These are phyloP conservation scores for Siniperca obscura DNA, from an alignment of 2,797 vertebrate species.

Conservation along the genomic window DNA sequence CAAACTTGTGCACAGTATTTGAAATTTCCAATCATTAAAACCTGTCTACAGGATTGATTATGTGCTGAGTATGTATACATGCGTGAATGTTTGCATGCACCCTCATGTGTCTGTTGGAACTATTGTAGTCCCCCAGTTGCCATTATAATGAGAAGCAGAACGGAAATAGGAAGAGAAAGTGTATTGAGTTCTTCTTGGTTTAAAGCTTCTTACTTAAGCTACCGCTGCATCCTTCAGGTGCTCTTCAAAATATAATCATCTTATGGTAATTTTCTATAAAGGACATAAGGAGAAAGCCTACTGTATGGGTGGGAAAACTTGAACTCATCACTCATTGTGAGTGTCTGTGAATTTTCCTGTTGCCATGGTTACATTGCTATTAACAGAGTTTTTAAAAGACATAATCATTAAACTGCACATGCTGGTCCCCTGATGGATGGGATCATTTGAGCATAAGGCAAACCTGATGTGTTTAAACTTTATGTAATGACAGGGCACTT, in stretches of 20 bases:
- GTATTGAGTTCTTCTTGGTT: background rate
- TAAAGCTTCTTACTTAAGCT: background rate
- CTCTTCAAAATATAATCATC: slow-evolving; percentile 39
- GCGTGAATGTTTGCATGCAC: background rate
- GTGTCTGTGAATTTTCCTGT: slow-evolving; percentile 34
- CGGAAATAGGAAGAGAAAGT: background rate
- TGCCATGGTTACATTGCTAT: slow-evolving; percentile 53
- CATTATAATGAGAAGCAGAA: slow-evolving; percentile 30
- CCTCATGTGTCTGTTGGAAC: background rate
- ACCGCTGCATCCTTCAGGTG: background rate
- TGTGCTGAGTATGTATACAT: background rate
- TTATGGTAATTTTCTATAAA: slow-evolving; percentile 24
- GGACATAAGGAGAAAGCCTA: background rate
- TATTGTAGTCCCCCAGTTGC: background rate
- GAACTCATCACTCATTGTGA: slow-evolving; percentile 35
- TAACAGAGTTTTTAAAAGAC: slow-evolving; percentile 67
- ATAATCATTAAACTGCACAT: slow-evolving; percentile 62
- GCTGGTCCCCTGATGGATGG: slow-evolving; percentile 58
- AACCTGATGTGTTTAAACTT: slow-evolving; percentile 57
- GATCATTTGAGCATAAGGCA: slow-evolving; percentile 46
- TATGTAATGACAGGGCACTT: slow-evolving; percentile 54
- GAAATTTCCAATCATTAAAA: background rate
- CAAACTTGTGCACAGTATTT: background rate
- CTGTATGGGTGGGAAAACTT: slow-evolving; percentile 10
- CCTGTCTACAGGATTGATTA: background rate